Conservation (phyloP, 1,140 invertebrate species). For the Proctacanthus coquilletti region DNA sequence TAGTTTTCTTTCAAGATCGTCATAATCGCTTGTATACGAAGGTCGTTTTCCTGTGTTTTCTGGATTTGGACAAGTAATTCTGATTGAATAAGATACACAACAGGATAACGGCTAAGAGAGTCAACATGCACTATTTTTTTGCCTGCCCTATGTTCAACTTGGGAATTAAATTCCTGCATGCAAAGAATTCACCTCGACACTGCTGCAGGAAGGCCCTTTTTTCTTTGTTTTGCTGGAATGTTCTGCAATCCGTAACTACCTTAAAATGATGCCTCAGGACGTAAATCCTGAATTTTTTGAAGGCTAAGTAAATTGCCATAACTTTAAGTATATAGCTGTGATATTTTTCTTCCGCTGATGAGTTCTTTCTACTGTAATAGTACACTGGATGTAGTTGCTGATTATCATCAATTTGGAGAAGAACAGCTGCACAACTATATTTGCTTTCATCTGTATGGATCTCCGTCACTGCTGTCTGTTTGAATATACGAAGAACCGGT, state of each 20-base stretch:
- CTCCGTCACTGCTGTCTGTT: slow-evolving; percentile 5
- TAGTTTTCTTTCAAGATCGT: too few relatives aligned
- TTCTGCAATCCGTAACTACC: slow-evolving; percentile 18
- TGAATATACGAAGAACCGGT: slow-evolving; percentile 11
- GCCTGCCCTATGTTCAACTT: too few relatives aligned
- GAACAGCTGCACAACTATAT: slow-evolving; percentile 11
- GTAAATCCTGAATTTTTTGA: slow-evolving; percentile 29
- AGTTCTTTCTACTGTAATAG: slow-evolving; percentile 21
- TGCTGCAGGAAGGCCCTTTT: too few relatives aligned
- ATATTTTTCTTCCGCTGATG: slow-evolving; percentile 23
- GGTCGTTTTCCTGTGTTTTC: too few relatives aligned
- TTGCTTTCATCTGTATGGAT: slow-evolving; percentile 13
- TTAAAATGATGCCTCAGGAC: slow-evolving; percentile 25
- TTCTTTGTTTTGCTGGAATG: too few relatives aligned
- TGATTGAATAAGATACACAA: too few relatives aligned
- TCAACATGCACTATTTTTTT: too few relatives aligned
- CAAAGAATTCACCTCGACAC: too few relatives aligned
- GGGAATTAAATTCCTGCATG: too few relatives aligned
- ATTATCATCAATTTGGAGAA: slow-evolving; percentile 11
- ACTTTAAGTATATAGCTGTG: slow-evolving; percentile 30
- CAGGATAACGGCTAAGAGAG: too few relatives aligned
- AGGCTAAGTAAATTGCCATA: slow-evolving; percentile 28
- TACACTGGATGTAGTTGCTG: slow-evolving; percentile 6
- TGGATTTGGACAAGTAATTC: too few relatives aligned
- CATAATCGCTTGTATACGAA: too few relatives aligned